Evolutionary conservation across 2,797 vertebrate species (phyloP).

Genomic region (Emydoidea blandingii): DNA sequence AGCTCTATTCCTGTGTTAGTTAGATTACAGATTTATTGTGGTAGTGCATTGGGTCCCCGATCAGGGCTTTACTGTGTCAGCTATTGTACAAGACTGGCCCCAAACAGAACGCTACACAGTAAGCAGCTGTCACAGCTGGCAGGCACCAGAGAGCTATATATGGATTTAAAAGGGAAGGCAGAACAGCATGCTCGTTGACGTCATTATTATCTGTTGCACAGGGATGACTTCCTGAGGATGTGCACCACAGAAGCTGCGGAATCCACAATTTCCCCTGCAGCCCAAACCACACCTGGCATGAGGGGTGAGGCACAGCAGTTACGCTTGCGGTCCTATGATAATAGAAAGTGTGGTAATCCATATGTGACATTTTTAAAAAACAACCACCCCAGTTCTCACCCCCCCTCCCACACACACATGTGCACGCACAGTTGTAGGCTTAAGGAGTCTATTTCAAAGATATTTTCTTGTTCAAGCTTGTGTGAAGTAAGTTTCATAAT

Average conservation of each 20-base stretch:
- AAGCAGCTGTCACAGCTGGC: slow-evolving; percentile 4
- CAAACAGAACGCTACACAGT: slow-evolving; percentile 13
- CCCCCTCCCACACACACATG: accelerated
- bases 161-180: background rate
- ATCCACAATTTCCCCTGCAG: background rate
- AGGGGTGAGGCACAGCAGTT: background rate
- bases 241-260: background rate
- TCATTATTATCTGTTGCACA: background rate
- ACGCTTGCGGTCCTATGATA: slow-evolving; percentile 27
- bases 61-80: background rate
- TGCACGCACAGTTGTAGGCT: background rate
- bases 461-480: background rate
- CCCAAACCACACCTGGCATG: background rate
- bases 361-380: background rate
- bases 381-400: background rate
- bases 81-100: background rate
- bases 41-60: background rate
- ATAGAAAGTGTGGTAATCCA: slow-evolving; percentile 58
- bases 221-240: background rate
- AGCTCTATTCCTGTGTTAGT: background rate
- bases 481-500: slow-evolving; percentile 1
- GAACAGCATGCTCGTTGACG: background rate
- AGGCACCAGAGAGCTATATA: background rate
- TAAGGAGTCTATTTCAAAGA: background rate
- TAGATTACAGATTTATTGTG: background rate